Base-by-base conservation (phyloP, 2,888 invertebrate genomes). In the Drosophila mercatorum region DNA sequence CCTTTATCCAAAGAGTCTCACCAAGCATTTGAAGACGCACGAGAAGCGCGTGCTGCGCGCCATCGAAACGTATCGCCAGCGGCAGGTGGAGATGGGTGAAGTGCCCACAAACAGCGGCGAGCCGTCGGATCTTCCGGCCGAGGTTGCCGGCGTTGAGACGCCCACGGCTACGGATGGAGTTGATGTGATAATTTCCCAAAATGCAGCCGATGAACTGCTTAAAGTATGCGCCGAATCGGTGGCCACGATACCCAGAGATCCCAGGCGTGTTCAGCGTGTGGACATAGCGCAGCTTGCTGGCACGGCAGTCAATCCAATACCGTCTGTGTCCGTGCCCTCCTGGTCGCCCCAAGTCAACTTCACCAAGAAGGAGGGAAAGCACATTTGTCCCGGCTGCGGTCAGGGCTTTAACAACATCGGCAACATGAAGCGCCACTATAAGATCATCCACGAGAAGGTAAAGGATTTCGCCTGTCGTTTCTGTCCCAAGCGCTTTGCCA, bases 291-390 rank as follows among this genome's bases (percentile, higher is more conserved):
- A 91, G 36, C 68, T 91, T 17, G 91, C 91, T 31, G 91, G 91
- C 28, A 91, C 91, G 0, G 83, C 91, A 41, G 91, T 91, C 2
- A 91, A 91, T 75, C 91, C 91, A 2, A 91, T 91, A 66, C 79
- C 92, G 1, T 91, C 91, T 2, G 91, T 91, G 0, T 82, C 92
- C 0, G 88, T 91, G 56, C 92, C 91, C 1, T 91, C 91, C 0
- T 91, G 92, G 91, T 91, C 91, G n/a, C 92, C 91, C 0, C 92
- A 92, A 53, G 83, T 90, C 3, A 92, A 92, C 76, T 92, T 91
- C 49, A 92, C 92, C 66, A 92, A 92, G 73, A 91, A 91, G 66
- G 92, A 92, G 43, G 92, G 92, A 17, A 91, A 90, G 46, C 92
- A 91, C 66, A 90, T 92, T 12, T 92, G 92, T 31, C 91, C 91